phyloP scores from a whole-genome alignment of 2,888 invertebrate genomes.

The Aphodius sticticus region DNA sequence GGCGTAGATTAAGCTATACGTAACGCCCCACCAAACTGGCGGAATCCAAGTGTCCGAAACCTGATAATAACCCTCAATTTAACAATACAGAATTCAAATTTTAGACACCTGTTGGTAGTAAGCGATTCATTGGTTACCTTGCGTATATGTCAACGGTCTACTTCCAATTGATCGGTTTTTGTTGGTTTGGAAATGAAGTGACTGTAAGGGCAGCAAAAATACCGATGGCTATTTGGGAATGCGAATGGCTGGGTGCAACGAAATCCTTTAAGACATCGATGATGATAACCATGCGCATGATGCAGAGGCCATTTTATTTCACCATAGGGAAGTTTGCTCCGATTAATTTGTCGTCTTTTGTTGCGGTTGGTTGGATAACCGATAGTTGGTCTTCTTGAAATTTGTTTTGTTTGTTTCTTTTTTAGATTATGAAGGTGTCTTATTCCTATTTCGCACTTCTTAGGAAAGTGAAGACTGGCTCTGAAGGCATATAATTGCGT shows the following conservation, averaged over 20 bases:
- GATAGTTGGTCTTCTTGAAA: not conserved
- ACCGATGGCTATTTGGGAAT: conserved; percentile 40
- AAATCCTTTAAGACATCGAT: conserved; percentile 42
- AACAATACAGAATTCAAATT: not conserved
- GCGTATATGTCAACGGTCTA: conserved; percentile 33
- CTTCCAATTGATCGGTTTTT: conserved; percentile 30
- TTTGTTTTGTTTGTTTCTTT: not conserved
- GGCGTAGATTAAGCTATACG: too few species aligned
- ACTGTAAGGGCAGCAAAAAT: conserved; percentile 35
- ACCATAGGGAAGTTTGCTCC: conserved; percentile 46
- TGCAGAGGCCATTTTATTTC: conserved; percentile 43
- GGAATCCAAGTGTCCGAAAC: too few species aligned
- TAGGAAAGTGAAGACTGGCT: too few species aligned
- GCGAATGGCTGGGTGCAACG: conserved; percentile 42
- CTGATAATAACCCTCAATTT: not conserved
- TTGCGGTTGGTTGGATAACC: conserved; percentile 34
- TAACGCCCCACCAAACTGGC: too few species aligned
- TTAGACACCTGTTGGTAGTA: conserved; percentile 25
- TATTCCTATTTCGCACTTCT: too few species aligned
- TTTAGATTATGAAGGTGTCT: not conserved
- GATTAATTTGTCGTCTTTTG: conserved; percentile 42
- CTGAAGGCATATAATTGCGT: too few species aligned
- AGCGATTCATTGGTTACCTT: conserved; percentile 21
- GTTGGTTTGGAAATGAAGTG: conserved; percentile 36
- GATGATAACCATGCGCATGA: conserved; percentile 44